phyloP scores from a whole-genome alignment of 2,888 invertebrate species.

The Timandra comae region DNA sequence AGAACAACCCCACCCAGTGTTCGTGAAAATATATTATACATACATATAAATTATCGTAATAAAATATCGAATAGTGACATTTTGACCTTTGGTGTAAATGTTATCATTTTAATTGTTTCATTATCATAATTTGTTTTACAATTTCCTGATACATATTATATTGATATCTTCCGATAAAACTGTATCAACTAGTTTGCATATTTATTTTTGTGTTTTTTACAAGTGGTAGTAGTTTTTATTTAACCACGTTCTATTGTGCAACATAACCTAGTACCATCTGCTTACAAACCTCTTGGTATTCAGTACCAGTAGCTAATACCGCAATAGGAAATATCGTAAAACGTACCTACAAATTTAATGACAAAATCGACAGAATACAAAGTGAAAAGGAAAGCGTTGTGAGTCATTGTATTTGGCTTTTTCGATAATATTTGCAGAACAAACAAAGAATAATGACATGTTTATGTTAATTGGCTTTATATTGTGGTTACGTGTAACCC shows the following conservation, averaged over 20 bases:
- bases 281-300: too few species aligned
- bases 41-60: slow-evolving; percentile 3
- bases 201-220: too few species aligned
- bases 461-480: slow-evolving; percentile 48
- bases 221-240: not conserved
- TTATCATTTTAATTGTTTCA: slow-evolving; percentile 18
- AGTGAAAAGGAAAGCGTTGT: slow-evolving; percentile 44
- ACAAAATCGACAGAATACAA: slow-evolving; percentile 30
- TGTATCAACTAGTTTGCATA: too few species aligned
- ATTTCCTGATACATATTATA: too few species aligned
- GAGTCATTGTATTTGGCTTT: slow-evolving; percentile 26
- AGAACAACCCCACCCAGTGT: slow-evolving; percentile 3
- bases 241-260: too few species aligned
- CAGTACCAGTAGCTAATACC: too few species aligned
- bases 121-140: slow-evolving; percentile 1
- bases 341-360: slow-evolving; percentile 7
- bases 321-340: slow-evolving; percentile 4
- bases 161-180: slow-evolving; percentile 6
- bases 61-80: slow-evolving; percentile 4
- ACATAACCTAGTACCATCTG: slow-evolving; percentile 1
- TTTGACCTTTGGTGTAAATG: slow-evolving; percentile 19
- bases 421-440: slow-evolving; percentile 34
- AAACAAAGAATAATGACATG: slow-evolving; percentile 39
- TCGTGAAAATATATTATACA: slow-evolving; percentile 4
- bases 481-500: slow-evolving; percentile 47